phyloP scores from a whole-genome alignment of 2,888 invertebrate genomes.

The Cerceris rybyensis region DNA sequence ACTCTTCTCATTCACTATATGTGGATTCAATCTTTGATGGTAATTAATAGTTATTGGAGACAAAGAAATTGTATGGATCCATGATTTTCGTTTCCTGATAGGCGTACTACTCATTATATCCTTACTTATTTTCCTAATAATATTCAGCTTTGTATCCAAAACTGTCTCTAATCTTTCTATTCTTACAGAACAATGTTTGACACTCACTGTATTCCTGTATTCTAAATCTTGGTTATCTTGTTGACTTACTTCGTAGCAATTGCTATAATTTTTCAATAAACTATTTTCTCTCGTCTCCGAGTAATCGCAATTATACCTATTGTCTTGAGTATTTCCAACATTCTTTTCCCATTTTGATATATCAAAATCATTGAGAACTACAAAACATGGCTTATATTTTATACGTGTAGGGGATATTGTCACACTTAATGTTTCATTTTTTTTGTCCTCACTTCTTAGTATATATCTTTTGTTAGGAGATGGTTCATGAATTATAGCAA shows the following conservation, averaged over 20 bases:
- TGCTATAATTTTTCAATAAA: not conserved
- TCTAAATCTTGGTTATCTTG: not conserved
- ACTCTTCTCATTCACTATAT: not conserved
- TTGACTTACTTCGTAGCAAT: not conserved
- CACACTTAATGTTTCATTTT: not conserved
- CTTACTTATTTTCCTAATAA: not conserved
- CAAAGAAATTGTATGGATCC: slow-evolving; percentile 21
- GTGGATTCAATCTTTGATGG: not conserved
- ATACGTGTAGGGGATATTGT: not conserved
- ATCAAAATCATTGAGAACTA: slow-evolving; percentile 18
- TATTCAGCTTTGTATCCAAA: not conserved
- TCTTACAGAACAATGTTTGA: slow-evolving; percentile 22
- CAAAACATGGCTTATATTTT: slow-evolving; percentile 35
- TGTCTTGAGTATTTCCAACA: not conserved
- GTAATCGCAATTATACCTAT: not conserved
- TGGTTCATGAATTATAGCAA: not conserved
- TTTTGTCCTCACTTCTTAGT: not conserved
- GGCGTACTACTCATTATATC: slow-evolving; percentile 66
- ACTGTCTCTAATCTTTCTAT: slow-evolving; percentile 16
- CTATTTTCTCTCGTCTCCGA: not conserved
- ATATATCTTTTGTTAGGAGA: not conserved
- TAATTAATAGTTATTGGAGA: slow-evolving; percentile 61
- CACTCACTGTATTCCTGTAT: not conserved
- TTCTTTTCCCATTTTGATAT: not conserved
- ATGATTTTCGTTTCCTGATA: slow-evolving; percentile 9